Evolutionary conservation across 2,797 vertebrate species (phyloP), one percentile per base, ranked within the genome.

Genomic region (Babyrousa celebensis): DNA sequence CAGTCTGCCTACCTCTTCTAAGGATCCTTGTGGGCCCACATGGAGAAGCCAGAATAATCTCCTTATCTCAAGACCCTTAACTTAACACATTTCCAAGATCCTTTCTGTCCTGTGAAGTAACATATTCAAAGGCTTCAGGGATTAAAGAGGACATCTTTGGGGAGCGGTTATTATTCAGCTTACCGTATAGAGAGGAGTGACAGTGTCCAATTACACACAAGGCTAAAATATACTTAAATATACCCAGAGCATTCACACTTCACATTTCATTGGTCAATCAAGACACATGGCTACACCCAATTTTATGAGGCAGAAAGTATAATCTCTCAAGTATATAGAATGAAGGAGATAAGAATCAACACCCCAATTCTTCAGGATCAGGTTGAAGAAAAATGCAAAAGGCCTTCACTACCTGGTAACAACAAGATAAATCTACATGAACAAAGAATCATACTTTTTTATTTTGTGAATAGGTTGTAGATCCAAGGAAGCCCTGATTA

Each of bases 381-480:
- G 67, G 60, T 36, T 70, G 83, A 94, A 80, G 21, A 70, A 63
- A n/a, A 83, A 85, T 43, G 7, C 10, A 54, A 85, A 88, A 89
- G 40, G 52, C 67, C 80, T 85, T 89, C 21, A n/a, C 43, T 54
- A 17, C 60, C 56, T 32, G n/a, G 12, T 29, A 67, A 60, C 17
- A 79, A 32, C 40, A 80, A 85, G 68, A 27, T 72, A 85, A 74
- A 78, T 68, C 89, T 25, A 91, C 27, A 63, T 3, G 60, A 89
- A 72, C 25, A 32, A 65, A 70, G 78, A 94, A 87, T 77, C 62
- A n/a, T 70, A 63, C 27, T 85, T 74, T 82, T 80, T 52, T 67
- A 80, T 63, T 95, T 43, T 27, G 52, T 75, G 74, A 89, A 18
- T 92, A 86, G 75, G 70, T 48, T 56, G 52, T 23, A 80, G 72